Evolutionary conservation across 92 coral and sea anemone genomes (phyloP).

Genomic region (Heteractis magnifica): DNA sequence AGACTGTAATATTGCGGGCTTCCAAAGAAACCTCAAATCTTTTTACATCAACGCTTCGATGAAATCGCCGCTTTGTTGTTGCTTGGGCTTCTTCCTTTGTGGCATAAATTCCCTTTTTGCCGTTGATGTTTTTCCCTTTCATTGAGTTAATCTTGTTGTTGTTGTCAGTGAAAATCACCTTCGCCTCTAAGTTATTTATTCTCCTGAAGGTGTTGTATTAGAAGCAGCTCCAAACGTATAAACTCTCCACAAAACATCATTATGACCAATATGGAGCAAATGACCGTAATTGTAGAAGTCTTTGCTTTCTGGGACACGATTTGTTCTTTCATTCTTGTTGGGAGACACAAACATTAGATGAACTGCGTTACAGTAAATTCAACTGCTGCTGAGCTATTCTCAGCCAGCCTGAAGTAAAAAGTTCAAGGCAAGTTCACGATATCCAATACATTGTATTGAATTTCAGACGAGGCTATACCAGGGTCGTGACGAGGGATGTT

Average conservation of each 20-base stretch:
- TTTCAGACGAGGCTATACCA: no score
- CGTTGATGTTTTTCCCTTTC: neutral
- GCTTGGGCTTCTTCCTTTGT: neutral
- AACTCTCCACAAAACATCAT: constrained; percentile 7
- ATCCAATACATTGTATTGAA: no score
- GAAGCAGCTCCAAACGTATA: neutral
- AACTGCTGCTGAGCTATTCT: no score
- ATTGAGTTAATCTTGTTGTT: neutral
- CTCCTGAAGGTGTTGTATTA: neutral
- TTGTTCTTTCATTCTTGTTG: neutral
- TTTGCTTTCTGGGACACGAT: neutral
- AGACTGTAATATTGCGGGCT: neutral
- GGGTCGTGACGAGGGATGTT: no score
- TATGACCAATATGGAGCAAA: neutral
- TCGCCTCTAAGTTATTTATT: neutral
- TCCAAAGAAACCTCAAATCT: neutral
- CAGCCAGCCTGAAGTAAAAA: no score
- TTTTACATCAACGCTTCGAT: neutral
- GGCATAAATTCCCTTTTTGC: neutral
- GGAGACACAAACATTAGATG: no score
- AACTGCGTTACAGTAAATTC: no score
- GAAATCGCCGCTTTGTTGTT: neutral
- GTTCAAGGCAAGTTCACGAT: no score
- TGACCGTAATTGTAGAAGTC: neutral
- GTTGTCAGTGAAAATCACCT: neutral